Percentiles rank a stretch among this genome's conserved stretches.
phyloP scores from a whole-genome alignment of 2,797 vertebrate species.

The Melanotaenia boesemani region DNA sequence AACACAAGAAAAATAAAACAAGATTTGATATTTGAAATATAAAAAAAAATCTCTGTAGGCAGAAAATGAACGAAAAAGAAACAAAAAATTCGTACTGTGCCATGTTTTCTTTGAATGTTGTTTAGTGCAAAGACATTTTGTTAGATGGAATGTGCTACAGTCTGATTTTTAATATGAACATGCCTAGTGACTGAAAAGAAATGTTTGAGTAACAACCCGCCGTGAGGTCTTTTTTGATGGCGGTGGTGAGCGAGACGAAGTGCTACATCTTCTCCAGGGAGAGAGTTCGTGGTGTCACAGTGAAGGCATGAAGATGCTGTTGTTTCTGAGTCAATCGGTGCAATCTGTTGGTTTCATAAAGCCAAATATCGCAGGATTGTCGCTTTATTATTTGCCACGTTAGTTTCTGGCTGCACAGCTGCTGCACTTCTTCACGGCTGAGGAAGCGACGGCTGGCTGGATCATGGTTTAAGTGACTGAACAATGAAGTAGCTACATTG shows the following conservation, averaged over 20 bases:
- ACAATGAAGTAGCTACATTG: slow-evolving; percentile 74
- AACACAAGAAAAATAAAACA: slow-evolving; percentile 68
- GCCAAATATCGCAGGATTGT: slow-evolving; percentile 63
- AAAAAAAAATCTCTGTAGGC: slow-evolving; percentile 66
- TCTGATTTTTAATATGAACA: slow-evolving; percentile 86
- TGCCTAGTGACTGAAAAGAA: slow-evolving; percentile 84
- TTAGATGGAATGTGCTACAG: slow-evolving; percentile 87
- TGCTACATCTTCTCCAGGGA: slow-evolving; percentile 16
- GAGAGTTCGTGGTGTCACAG: slow-evolving; percentile 36
- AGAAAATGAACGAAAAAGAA: slow-evolving; percentile 67
- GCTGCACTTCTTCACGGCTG: slow-evolving; percentile 37
- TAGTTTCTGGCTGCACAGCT: slow-evolving; percentile 22
- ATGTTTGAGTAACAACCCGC: slow-evolving; percentile 68
- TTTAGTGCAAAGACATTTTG: slow-evolving; percentile 90
- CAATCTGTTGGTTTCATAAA: slow-evolving; percentile 74
- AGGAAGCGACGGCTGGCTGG: slow-evolving; percentile 37
- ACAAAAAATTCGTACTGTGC: slow-evolving; percentile 89
- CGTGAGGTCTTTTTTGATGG: slow-evolving; percentile 40
- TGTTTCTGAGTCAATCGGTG: slow-evolving; percentile 63
- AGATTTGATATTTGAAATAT: slow-evolving; percentile 87
- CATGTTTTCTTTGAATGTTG: slow-evolving; percentile 96
- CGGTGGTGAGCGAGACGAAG: slow-evolving; percentile 21
- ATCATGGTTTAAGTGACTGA: slow-evolving; percentile 55
- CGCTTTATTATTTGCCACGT: slow-evolving; percentile 48
- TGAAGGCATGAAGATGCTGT: slow-evolving; percentile 65